Conservation (phyloP, 1,140 invertebrate species). For the Pararge aegeria region DNA sequence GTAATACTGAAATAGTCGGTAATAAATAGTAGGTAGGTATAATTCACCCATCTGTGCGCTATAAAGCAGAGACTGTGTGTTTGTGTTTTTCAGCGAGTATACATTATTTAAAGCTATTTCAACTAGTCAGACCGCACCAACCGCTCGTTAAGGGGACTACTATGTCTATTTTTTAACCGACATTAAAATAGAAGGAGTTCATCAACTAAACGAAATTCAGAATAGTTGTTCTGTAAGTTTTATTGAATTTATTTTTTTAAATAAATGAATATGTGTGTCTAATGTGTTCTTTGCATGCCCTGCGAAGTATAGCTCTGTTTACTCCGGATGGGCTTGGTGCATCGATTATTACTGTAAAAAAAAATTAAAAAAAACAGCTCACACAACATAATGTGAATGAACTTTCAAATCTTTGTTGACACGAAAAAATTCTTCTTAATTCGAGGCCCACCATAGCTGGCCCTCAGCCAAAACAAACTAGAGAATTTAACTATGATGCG, state of each 20-base stretch:
- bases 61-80: too few relatives aligned
- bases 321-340: too few relatives aligned
- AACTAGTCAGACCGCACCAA: background rate
- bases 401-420: background rate
- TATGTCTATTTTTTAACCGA: background rate
- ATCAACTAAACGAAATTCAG: too few relatives aligned
- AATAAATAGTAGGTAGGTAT: background rate
- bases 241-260: too few relatives aligned
- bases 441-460: background rate
- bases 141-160: background rate
- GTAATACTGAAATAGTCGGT: background rate
- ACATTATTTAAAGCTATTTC: background rate
- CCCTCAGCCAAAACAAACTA: background rate
- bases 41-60: background rate
- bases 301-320: too few relatives aligned
- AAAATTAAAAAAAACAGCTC: too few relatives aligned
- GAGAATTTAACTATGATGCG: background rate
- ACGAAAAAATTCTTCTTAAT: background rate
- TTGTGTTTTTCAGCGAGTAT: background rate
- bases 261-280: too few relatives aligned
- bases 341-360: too few relatives aligned
- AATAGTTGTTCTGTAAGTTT: too few relatives aligned
- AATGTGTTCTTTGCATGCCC: too few relatives aligned
- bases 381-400: background rate
- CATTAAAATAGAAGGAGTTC: too few relatives aligned